Conservation (phyloP, 1,140 invertebrate species). For the Saccostrea echinata region DNA sequence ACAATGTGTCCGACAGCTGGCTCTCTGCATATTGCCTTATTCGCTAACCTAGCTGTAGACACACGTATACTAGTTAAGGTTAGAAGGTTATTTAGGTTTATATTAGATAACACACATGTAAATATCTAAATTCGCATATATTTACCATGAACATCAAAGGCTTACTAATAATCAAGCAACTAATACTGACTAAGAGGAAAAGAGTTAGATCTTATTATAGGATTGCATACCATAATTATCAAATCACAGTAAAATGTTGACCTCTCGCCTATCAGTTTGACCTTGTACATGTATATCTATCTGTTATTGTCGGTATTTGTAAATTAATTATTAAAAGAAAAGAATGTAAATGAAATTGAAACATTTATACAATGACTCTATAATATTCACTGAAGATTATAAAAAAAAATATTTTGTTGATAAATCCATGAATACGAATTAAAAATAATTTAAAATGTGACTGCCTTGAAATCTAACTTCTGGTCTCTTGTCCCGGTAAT, state of each 20-base stretch:
- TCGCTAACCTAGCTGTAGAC: background rate
- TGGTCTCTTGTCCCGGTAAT: background rate
- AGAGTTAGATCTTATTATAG: background rate
- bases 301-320: background rate
- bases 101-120: background rate
- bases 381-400: no score
- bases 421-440: background rate
- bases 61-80: background rate
- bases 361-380: no score
- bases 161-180: background rate
- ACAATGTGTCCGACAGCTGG: background rate
- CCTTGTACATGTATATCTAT: background rate
- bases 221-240: background rate
- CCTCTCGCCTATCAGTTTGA: background rate
- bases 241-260: background rate
- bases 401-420: no score
- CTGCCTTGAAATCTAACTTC: background rate
- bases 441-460: background rate
- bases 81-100: background rate
- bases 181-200: background rate
- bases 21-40: background rate
- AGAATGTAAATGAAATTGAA: no score
- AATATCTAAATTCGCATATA: background rate
- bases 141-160: background rate
- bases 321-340: no score